A percentile compares a stretch with the other conserved stretches of the same genome.
Evolutionary conservation across 2,888 invertebrate genomes (phyloP).

Genomic region (Campaea margaritaria): DNA sequence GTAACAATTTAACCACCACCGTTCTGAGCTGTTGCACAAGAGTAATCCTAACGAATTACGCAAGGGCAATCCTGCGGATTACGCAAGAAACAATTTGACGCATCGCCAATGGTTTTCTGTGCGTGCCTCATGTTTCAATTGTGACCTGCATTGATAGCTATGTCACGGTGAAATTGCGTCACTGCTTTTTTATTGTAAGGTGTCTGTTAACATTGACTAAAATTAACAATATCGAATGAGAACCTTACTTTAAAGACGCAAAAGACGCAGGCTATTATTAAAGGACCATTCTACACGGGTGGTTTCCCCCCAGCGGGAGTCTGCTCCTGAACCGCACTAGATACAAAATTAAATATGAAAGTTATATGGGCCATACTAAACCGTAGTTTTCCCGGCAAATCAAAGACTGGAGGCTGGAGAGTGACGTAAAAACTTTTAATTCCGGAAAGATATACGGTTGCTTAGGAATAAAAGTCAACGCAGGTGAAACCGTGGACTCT

Average conservation of each 20-base stretch:
- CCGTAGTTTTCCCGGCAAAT: too few relatives aligned
- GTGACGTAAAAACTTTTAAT: too few relatives aligned
- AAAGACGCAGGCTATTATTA: too few relatives aligned
- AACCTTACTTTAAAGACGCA: too few relatives aligned
- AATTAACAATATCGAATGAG: not conserved
- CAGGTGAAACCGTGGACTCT: too few relatives aligned
- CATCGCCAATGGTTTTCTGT: conserved; percentile 56
- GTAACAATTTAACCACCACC: not conserved
- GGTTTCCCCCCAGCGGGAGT: too few relatives aligned
- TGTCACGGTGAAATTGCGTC: conserved; percentile 61
- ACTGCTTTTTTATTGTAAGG: conserved; percentile 26
- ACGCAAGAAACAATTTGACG: conserved; percentile 59
- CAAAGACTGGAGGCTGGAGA: too few relatives aligned
- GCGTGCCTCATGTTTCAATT: conserved; percentile 65
- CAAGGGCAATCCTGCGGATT: conserved; percentile 62
- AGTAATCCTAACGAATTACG: conserved; percentile 28
- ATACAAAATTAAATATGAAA: too few relatives aligned
- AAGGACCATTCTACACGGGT: too few relatives aligned
- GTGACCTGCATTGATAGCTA: conserved; percentile 67
- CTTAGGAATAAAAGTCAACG: not conserved
- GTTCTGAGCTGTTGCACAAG: conserved; percentile 10
- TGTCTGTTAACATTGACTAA: not conserved
- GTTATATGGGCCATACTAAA: too few relatives aligned
- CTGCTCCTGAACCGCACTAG: too few relatives aligned
- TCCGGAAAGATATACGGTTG: too few relatives aligned